A percentile compares a stretch with the other conserved stretches of the same genome.
Conservation (phyloP, 2,113 vertebrate genomes). For the Paracyprichromis sp. region DNA sequence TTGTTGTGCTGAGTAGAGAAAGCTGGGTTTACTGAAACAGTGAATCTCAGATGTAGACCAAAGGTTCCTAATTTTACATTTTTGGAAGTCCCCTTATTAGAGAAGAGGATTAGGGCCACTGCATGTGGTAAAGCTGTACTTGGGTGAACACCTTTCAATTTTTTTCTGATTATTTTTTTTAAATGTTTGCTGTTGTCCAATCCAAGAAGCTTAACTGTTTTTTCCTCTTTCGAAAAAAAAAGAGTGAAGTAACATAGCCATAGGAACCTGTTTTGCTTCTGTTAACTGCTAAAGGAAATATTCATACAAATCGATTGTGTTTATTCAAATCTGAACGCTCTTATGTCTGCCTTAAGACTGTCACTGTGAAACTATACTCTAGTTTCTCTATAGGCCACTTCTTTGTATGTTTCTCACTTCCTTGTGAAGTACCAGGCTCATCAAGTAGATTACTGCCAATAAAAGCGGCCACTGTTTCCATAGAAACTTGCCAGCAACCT, state of each 20-base stretch:
- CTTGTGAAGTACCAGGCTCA: background rate
- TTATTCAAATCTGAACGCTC: background rate
- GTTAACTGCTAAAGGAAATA: background rate
- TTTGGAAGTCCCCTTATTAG: background rate
- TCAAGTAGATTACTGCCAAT: conserved; percentile 15
- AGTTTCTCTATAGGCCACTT: background rate
- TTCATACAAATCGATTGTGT: background rate
- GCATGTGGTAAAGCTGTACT: background rate
- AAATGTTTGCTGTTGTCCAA: background rate
- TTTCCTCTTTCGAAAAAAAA: background rate
- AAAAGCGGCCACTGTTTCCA: conserved; percentile 32
- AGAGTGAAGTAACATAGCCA: background rate
- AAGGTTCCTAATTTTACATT: background rate
- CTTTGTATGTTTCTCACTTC: background rate
- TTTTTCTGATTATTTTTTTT: background rate
- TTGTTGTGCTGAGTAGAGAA: background rate
- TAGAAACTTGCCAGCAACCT: conserved; percentile 51
- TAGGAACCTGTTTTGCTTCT: background rate
- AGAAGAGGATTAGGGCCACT: background rate
- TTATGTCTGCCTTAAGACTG: background rate
- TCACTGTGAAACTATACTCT: background rate
- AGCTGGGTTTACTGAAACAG: background rate
- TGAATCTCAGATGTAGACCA: background rate
- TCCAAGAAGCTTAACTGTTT: background rate
- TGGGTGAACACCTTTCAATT: background rate